These are phyloP conservation scores for Notamacropus eugenii DNA, from an alignment of 2,797 vertebrate species.

Conservation along the genomic window DNA sequence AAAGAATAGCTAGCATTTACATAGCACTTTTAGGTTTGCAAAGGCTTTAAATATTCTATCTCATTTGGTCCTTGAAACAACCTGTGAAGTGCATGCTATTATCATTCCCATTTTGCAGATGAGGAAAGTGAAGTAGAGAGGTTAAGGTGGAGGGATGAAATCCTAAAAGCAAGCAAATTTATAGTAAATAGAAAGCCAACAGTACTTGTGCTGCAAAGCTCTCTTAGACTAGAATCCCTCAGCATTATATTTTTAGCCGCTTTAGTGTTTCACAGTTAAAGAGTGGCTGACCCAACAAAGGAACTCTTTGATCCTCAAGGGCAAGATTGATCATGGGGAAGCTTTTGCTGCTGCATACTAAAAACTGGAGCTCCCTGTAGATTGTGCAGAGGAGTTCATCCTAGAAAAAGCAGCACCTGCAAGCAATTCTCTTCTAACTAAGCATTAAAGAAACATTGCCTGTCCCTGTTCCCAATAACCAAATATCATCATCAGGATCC, in stretches of 20 bases:
- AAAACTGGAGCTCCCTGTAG: constrained; percentile 47
- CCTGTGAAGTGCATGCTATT: not conserved
- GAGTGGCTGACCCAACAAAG: constrained; percentile 56
- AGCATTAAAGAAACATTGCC: not conserved
- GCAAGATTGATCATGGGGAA: constrained; percentile 41
- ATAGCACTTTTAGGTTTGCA: not conserved
- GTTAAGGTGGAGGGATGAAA: not conserved
- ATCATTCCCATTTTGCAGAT: not conserved
- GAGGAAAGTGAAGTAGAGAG: not conserved
- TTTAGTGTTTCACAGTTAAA: constrained; percentile 42
- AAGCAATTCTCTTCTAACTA: constrained; percentile 19
- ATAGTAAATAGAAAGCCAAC: not conserved
- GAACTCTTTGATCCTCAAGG: constrained; percentile 66
- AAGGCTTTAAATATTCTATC: not conserved
- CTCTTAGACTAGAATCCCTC: not conserved
- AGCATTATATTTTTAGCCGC: constrained; percentile 44
- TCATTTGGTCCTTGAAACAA: not conserved
- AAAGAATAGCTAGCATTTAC: not conserved
- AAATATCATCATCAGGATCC: constrained; percentile 26
- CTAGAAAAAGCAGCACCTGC: constrained; percentile 40
- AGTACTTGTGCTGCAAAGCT: not conserved
- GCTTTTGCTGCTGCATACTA: constrained; percentile 6
- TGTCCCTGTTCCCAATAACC: constrained; percentile 39
- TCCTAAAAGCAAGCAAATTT: constrained; percentile 38
- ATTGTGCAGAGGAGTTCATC: constrained; percentile 8